Percentiles rank a stretch among this genome's conserved stretches.
Evolutionary conservation across 92 coral and sea anemone species (phyloP).

Genomic region (Phenganax stokvisi): DNA sequence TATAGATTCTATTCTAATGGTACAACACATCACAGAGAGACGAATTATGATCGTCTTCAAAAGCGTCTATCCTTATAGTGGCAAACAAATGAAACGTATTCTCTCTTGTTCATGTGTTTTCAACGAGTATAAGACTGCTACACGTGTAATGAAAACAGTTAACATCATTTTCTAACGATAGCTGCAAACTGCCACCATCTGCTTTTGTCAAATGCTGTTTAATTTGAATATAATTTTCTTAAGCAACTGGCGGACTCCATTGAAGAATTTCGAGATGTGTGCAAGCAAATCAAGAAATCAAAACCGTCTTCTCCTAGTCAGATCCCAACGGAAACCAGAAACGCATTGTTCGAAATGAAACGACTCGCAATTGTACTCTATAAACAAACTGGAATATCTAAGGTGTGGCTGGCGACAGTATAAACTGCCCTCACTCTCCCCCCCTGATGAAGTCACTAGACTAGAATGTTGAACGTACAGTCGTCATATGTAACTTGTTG

Average conservation of each 20-base stretch:
- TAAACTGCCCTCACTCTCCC: not conserved
- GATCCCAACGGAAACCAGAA: conserved; percentile 30
- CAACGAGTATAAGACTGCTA: not conserved
- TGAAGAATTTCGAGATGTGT: conserved; percentile 57
- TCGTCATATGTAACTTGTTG: not conserved
- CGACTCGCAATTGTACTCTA: conserved; percentile 62
- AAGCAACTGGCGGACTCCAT: conserved; percentile 61
- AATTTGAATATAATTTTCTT: not conserved
- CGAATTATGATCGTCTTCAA: no score
- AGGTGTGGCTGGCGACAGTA: conserved; percentile 48
- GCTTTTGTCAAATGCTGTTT: not conserved
- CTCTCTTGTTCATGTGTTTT: not conserved
- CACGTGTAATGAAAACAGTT: not conserved
- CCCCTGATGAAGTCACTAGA: not conserved
- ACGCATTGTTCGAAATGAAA: conserved; percentile 62
- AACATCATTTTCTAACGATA: no score
- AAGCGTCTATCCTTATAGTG: no score
- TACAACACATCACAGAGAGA: no score
- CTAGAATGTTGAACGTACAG: no score
- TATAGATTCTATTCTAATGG: conserved; percentile 14
- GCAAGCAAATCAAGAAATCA: conserved; percentile 22
- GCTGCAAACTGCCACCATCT: not conserved
- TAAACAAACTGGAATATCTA: conserved; percentile 81
- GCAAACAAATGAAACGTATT: not conserved
- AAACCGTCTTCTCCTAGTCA: conserved; percentile 19